Evolutionary conservation across 2,888 invertebrate species (phyloP).

Genomic region (Temnothorax ravouxi): DNA sequence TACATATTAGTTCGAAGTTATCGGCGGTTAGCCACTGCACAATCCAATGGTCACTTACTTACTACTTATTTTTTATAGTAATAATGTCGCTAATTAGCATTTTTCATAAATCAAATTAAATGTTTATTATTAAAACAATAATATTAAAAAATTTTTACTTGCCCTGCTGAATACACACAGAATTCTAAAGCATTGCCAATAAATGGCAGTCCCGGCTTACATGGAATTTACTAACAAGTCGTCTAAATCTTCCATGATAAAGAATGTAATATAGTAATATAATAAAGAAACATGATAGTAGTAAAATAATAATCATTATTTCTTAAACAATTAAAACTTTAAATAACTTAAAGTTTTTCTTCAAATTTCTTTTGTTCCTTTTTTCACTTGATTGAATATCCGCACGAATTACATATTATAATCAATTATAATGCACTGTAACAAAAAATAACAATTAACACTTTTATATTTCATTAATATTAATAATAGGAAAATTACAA

Average conservation of each 20-base stretch:
- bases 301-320: slow-evolving; percentile 49
- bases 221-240: slow-evolving; percentile 82
- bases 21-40: background rate
- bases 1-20: background rate
- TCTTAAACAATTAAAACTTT: background rate
- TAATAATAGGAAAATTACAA: background rate
- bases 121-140: background rate
- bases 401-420: background rate
- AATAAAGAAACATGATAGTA: slow-evolving; percentile 44
- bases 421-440: background rate
- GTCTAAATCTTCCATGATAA: slow-evolving; percentile 76
- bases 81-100: background rate
- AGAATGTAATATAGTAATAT: slow-evolving; percentile 64
- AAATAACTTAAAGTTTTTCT: background rate
- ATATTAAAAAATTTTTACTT: slow-evolving; percentile 33
- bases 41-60: background rate
- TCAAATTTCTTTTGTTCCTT: background rate
- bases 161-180: slow-evolving; percentile 65
- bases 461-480: background rate
- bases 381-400: background rate
- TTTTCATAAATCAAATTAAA: background rate
- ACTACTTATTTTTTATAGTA: background rate
- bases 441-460: background rate
- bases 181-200: slow-evolving; percentile 69
- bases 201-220: slow-evolving; percentile 76